A percentile compares a stretch with the other conserved stretches of the same genome.
Conservation (phyloP, 2,888 invertebrate species). For the Hypolimnas misippus region DNA sequence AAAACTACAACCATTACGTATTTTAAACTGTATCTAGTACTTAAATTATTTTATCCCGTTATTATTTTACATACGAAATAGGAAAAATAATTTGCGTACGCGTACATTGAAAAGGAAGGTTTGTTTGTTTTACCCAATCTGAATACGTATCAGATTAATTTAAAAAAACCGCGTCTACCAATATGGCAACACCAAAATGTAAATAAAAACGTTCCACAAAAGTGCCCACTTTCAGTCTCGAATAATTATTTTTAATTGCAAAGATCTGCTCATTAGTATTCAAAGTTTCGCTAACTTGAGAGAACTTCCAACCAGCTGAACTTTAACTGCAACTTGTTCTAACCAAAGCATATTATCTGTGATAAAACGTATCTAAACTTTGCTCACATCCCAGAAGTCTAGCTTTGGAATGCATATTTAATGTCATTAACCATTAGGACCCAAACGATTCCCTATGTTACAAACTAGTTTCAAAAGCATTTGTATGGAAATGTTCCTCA, state of each 20-base stretch:
- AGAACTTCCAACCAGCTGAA: not conserved
- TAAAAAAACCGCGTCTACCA: too few species aligned
- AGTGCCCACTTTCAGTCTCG: too few species aligned
- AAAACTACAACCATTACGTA: too few species aligned
- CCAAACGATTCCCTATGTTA: constrained; percentile 4
- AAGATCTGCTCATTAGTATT: not conserved
- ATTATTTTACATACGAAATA: too few species aligned
- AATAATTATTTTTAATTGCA: not conserved
- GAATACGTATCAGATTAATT: too few species aligned
- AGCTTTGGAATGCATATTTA: constrained; percentile 14
- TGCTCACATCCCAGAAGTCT: constrained; percentile 5
- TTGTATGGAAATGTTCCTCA: not conserved
- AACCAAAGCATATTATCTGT: constrained; percentile 16
- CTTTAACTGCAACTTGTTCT: not conserved
- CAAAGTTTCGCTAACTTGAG: not conserved
- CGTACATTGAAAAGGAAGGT: too few species aligned
- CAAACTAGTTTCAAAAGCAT: not conserved
- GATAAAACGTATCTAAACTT: not conserved
- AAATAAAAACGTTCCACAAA: too few species aligned
- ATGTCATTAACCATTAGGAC: not conserved
- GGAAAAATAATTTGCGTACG: too few species aligned
- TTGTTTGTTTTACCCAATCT: too few species aligned
- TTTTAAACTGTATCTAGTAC: too few species aligned
- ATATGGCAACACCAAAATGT: too few species aligned
- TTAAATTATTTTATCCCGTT: too few species aligned